phyloP scores from a whole-genome alignment of 2,888 invertebrate genomes.

The Nephrotoma flavescens region DNA sequence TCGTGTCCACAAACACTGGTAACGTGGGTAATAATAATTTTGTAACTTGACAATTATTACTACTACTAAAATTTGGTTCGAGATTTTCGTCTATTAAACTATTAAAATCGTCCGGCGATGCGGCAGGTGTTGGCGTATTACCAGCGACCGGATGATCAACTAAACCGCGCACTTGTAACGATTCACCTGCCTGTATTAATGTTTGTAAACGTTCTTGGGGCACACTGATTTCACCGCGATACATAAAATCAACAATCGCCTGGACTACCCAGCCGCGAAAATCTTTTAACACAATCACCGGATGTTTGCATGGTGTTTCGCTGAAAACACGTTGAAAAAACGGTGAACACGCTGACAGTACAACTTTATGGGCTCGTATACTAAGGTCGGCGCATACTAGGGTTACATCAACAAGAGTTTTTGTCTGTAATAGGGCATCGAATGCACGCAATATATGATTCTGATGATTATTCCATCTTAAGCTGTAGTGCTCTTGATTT shows the following conservation, averaged over 20 bases:
- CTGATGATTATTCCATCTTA: conserved; percentile 90
- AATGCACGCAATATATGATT: conserved; percentile 75
- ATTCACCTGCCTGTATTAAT: conserved; percentile 76
- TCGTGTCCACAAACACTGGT: conserved; percentile 22
- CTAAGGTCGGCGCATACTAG: conserved; percentile 75
- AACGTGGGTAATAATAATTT: conserved; percentile 28
- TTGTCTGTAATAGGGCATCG: conserved; percentile 74
- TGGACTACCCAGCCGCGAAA: conserved; percentile 80
- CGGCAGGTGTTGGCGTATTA: conserved; percentile 30
- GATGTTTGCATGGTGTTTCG: conserved; percentile 87
- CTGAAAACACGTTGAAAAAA: conserved; percentile 79
- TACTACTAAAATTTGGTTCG: conserved; percentile 31
- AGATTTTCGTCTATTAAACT: conserved; percentile 23
- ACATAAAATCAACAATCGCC: conserved; percentile 86
- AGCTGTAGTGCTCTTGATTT: conserved; percentile 70
- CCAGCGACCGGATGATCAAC: conserved; percentile 44
- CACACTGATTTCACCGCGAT: conserved; percentile 82
- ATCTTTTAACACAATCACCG: conserved; percentile 82
- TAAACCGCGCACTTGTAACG: conserved; percentile 67
- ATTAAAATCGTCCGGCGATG: conserved; percentile 27
- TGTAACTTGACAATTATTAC: conserved; percentile 24
- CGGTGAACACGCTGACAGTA: conserved; percentile 77
- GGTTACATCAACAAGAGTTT: conserved; percentile 79
- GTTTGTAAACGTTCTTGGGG: conserved; percentile 70
- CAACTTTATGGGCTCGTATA: conserved; percentile 80